Evolutionary conservation across 2,888 invertebrate species (phyloP).

Genomic region (Marronus borbonicus): DNA sequence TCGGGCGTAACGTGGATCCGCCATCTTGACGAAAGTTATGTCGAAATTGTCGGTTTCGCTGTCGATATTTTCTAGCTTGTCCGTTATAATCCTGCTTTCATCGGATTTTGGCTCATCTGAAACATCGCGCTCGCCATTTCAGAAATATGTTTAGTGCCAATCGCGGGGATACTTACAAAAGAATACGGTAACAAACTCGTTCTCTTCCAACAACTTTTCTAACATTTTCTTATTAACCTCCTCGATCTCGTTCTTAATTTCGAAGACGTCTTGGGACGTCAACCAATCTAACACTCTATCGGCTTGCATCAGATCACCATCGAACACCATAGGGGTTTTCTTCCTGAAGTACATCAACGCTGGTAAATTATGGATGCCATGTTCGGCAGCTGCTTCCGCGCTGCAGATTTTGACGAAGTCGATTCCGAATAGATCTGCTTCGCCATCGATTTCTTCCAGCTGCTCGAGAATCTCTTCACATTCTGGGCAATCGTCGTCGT

Average conservation of each 20-base stretch:
- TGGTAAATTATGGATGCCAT: slow-evolving; percentile 87
- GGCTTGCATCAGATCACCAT: slow-evolving; percentile 90
- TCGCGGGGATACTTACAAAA: slow-evolving; percentile 83
- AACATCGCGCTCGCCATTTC: background rate
- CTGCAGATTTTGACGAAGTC: slow-evolving; percentile 95
- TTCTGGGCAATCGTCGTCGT: slow-evolving; percentile 93
- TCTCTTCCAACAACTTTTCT: slow-evolving; percentile 94
- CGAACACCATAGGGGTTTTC: slow-evolving; percentile 86
- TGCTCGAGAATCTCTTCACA: slow-evolving; percentile 93
- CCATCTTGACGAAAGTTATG: slow-evolving; percentile 95
- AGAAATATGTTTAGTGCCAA: no score
- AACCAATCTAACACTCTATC: slow-evolving; percentile 90
- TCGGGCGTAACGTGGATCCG: slow-evolving; percentile 90
- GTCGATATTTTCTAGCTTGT: slow-evolving; percentile 93
- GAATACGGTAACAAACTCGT: slow-evolving; percentile 95
- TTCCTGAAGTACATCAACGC: slow-evolving; percentile 90
- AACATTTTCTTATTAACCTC: slow-evolving; percentile 97
- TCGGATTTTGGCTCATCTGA: slow-evolving; percentile 85
- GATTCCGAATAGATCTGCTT: slow-evolving; percentile 93
- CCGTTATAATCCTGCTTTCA: slow-evolving; percentile 87
- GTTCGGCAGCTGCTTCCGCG: slow-evolving; percentile 85
- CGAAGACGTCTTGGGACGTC: slow-evolving; percentile 95
- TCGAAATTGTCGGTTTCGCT: slow-evolving; percentile 95
- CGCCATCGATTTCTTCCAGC: slow-evolving; percentile 94
- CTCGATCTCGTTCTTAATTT: slow-evolving; percentile 96